Conservation (phyloP, 1,140 invertebrate species). For the Ceratina japonica region DNA sequence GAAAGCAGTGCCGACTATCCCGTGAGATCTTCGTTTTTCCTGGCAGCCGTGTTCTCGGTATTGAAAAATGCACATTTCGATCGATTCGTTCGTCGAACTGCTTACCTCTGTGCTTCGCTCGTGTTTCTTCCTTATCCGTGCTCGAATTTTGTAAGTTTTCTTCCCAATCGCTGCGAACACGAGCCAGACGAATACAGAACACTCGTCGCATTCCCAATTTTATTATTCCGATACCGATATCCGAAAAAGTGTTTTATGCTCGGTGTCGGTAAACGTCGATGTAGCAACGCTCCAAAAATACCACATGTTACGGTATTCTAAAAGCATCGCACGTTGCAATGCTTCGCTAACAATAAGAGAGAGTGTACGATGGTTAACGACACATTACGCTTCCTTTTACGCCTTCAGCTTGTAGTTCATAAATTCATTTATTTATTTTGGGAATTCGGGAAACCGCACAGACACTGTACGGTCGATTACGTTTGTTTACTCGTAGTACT, state of each 20-base stretch:
- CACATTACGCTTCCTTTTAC: not conserved
- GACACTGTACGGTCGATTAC: too few relatives aligned
- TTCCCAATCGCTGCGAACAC: not conserved
- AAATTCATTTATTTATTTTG: not conserved
- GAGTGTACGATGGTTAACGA: conserved; percentile 20
- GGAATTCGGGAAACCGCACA: not conserved
- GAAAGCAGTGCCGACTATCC: not conserved
- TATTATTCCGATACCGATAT: conserved; percentile 47
- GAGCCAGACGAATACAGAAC: not conserved
- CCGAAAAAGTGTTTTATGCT: conserved; percentile 62
- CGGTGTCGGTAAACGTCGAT: conserved; percentile 64
- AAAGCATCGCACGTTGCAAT: conserved; percentile 57
- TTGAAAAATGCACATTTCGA: conserved; percentile 8
- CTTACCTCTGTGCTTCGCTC: conserved; percentile 19
- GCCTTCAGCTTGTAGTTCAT: too few relatives aligned
- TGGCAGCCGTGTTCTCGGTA: not conserved
- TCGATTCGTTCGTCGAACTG: conserved; percentile 23
- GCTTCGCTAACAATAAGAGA: conserved; percentile 24
- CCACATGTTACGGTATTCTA: conserved; percentile 58
- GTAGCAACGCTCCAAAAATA: conserved; percentile 65
- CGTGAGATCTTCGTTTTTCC: not conserved
- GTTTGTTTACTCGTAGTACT: too few relatives aligned
- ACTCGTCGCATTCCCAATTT: too few relatives aligned
- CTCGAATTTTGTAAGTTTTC: not conserved
- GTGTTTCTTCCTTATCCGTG: conserved; percentile 9